Conservation (phyloP, 2,888 invertebrate genomes). For the Octodonta nipae region DNA sequence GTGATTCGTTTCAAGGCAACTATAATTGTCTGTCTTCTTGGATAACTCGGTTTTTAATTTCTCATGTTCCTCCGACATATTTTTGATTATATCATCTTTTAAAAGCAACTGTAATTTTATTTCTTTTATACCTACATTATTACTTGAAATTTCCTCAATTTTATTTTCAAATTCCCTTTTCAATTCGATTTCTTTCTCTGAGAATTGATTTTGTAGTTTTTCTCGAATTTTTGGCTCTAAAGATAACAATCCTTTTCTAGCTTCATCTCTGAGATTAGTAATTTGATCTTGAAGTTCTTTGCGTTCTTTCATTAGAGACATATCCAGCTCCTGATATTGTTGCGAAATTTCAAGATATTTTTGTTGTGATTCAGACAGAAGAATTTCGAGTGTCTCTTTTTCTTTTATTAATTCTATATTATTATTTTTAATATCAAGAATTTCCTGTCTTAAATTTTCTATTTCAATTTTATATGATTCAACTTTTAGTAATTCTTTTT, state of each 20-base stretch:
- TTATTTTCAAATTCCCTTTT: conserved; percentile 23
- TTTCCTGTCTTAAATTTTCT: conserved; percentile 14
- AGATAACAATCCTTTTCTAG: conserved; percentile 26
- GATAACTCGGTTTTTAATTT: conserved; percentile 16
- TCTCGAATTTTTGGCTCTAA: conserved; percentile 27
- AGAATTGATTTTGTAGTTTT: conserved; percentile 21
- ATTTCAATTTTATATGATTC: conserved; percentile 28
- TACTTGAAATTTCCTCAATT: conserved; percentile 20
- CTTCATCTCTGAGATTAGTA: conserved; percentile 37
- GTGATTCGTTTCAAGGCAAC: conserved; percentile 25
- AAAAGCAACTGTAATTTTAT: conserved; percentile 39
- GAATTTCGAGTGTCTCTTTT: conserved; percentile 9
- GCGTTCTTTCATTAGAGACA: conserved; percentile 30
- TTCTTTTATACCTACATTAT: conserved; percentile 27
- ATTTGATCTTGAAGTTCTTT: conserved; percentile 36
- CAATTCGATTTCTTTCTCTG: conserved; percentile 19
- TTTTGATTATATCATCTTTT: conserved; percentile 35
- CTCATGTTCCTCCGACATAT: conserved; percentile 17
- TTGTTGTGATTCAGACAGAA: conserved; percentile 11
- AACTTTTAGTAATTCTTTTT: conserved; percentile 28
- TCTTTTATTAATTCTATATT: conserved; percentile 6
- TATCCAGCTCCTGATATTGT: conserved; percentile 9
- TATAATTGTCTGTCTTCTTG: conserved; percentile 17
- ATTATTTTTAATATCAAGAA: conserved; percentile 14
- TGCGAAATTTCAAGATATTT: not conserved